These are phyloP conservation scores for Aelia acuminata DNA, from an alignment of 2,888 invertebrate species.

Conservation along the genomic window DNA sequence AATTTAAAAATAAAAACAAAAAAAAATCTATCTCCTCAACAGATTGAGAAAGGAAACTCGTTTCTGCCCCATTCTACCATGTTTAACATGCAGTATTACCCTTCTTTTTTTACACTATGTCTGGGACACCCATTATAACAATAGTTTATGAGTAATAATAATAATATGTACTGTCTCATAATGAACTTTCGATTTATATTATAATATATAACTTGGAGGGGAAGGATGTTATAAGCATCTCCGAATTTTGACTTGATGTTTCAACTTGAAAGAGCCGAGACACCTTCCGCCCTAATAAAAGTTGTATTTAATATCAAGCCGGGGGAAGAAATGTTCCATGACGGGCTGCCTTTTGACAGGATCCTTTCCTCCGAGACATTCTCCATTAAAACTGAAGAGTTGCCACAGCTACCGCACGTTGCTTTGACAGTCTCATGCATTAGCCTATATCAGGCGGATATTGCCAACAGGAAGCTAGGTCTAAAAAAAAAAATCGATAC, in stretches of 20 bases:
- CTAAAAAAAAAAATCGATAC: no score
- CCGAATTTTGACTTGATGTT: neutral
- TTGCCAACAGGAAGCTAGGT: neutral
- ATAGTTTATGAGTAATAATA: no score
- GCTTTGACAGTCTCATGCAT: neutral
- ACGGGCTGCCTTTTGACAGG: constrained; percentile 11
- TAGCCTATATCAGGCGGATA: neutral
- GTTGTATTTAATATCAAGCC: constrained; percentile 2
- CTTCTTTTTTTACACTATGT: no score
- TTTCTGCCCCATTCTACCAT: no score
- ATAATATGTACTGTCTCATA: no score
- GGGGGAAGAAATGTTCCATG: neutral
- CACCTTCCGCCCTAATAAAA: neutral
- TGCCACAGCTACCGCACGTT: neutral
- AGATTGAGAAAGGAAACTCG: no score
- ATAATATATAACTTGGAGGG: no score
- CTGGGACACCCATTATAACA: no score
- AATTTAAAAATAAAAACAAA: no score
- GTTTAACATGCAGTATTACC: no score
- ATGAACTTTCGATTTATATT: no score
- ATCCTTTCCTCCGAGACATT: neutral
- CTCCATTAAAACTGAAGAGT: constrained; percentile 21
- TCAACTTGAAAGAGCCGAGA: neutral
- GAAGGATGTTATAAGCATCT: neutral
- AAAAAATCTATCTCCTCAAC: no score